Conservation (phyloP, 1,140 invertebrate genomes). For the Pseudomyrmex pallidus region DNA sequence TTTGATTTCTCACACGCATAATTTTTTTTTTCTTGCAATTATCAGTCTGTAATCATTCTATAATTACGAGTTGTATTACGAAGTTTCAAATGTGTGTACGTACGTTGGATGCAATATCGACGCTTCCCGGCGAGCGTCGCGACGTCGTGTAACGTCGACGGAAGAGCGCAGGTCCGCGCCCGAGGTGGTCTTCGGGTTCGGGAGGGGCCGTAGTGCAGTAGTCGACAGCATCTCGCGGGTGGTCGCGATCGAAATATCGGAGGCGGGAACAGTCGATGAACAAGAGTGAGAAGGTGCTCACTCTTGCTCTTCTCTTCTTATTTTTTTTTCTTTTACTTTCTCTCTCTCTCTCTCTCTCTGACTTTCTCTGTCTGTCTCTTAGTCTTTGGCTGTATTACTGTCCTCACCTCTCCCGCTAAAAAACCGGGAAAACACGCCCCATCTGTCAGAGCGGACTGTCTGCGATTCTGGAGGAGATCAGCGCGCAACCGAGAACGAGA, state of each 20-base stretch:
- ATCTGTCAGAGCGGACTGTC: background rate
- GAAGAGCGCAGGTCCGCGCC: conserved; percentile 66
- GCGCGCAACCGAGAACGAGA: background rate
- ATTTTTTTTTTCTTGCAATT: background rate
- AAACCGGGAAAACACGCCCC: conserved; percentile 2
- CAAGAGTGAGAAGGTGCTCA: background rate
- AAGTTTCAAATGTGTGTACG: background rate
- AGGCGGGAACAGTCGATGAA: conserved; percentile 49
- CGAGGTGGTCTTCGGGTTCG: conserved; percentile 23
- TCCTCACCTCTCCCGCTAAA: background rate
- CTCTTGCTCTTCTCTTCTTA: background rate
- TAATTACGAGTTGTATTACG: too few relatives aligned
- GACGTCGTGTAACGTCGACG: background rate
- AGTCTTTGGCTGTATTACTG: background rate
- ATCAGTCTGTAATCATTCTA: too few relatives aligned
- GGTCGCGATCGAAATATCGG: conserved; percentile 71
- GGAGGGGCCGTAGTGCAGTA: conserved; percentile 65
- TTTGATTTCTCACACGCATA: background rate
- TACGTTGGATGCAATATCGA: background rate
- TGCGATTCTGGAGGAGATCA: background rate
- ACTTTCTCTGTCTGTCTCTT: conserved; percentile 1
- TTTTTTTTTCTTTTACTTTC: conserved; percentile 6
- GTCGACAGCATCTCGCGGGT: conserved; percentile 74
- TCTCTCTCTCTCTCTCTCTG: conserved; percentile 28
- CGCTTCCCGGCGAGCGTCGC: background rate